These are phyloP conservation scores for Bettongia penicillata DNA, from an alignment of 2,113 vertebrate genomes.

Conservation along the genomic window DNA sequence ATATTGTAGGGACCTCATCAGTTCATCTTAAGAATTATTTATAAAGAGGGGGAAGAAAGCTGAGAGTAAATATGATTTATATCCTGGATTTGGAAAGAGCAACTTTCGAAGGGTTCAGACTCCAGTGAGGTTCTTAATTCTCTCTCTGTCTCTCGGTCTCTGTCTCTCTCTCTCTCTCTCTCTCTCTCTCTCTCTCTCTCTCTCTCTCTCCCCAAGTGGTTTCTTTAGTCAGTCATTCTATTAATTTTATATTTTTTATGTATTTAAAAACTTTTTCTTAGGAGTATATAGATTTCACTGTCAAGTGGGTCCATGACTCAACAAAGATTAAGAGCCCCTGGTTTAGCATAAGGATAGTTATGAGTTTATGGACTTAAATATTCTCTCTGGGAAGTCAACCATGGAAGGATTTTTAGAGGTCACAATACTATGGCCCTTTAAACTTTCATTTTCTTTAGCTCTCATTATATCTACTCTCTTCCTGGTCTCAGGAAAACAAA, in stretches of 20 bases:
- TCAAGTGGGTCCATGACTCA: background rate
- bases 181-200: too few species aligned
- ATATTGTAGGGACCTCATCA: background rate
- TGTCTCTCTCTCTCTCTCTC: too few species aligned
- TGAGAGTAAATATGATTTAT: background rate
- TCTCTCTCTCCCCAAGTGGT: background rate
- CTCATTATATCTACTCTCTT: background rate
- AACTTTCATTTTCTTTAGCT: background rate
- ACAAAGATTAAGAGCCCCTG: background rate
- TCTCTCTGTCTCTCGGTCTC: too few species aligned
- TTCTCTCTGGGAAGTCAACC: background rate
- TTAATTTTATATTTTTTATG: background rate
- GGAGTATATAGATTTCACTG: background rate
- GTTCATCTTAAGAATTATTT: background rate
- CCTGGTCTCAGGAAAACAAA: background rate
- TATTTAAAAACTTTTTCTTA: background rate
- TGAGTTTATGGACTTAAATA: background rate
- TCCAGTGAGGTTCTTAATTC: background rate
- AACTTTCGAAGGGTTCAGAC: background rate
- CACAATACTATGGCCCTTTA: background rate
- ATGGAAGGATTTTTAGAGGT: background rate
- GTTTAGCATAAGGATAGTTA: background rate
- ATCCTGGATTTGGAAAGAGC: background rate
- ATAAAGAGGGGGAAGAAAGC: background rate
- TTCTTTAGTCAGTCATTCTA: background rate